Evolutionary conservation across 2,797 vertebrate genomes (phyloP).

Genomic region (Ispidina picta): DNA sequence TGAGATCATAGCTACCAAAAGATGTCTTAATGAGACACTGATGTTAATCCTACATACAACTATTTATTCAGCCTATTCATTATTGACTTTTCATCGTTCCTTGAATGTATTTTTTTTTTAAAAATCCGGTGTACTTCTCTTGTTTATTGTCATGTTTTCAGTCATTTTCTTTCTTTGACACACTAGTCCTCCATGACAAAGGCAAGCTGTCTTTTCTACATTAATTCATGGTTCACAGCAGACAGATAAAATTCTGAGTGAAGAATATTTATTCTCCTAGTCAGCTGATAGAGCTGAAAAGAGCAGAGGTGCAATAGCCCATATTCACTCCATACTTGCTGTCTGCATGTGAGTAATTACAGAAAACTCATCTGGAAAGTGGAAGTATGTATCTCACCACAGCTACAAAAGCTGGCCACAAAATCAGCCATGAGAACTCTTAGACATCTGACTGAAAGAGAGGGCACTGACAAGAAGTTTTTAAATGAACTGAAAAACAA

Average conservation of each 20-base stretch:
- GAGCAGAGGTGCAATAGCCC: not conserved
- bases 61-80: not conserved
- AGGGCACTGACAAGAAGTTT: not conserved
- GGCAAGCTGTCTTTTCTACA: not conserved
- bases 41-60: not conserved
- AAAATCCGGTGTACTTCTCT: not conserved
- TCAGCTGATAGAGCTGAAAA: not conserved
- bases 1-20: constrained; percentile 46
- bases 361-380: not conserved
- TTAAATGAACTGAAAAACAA: not conserved
- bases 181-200: not conserved
- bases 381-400: not conserved
- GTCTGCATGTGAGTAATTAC: not conserved
- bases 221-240: not conserved
- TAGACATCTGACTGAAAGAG: not conserved
- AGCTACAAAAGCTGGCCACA: not conserved
- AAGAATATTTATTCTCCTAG: not conserved
- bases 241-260: not conserved
- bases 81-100: not conserved
- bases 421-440: not conserved
- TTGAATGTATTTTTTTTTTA: not conserved
- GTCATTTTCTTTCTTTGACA: not conserved
- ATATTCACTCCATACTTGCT: not conserved
- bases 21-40: constrained; percentile 59
- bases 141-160: not conserved